phyloP scores from a whole-genome alignment of 37 sponge, comb jelly and placozoan genomes.

The Aphrocallistes beatrix region DNA sequence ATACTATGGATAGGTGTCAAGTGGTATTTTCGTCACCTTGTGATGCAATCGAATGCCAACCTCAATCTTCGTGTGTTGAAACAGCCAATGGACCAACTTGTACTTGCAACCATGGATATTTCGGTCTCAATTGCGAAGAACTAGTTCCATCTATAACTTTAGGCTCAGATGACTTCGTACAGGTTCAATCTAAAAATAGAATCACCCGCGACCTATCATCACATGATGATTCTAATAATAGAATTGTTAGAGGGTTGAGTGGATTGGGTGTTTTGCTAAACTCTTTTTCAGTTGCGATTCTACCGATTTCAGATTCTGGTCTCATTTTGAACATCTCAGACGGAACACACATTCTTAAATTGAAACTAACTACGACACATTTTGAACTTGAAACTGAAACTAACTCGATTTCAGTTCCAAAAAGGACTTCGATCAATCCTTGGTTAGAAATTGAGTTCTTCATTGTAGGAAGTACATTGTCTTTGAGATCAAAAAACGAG shows the following conservation, averaged over 20 bases:
- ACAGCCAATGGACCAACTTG: neutral
- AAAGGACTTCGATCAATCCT: neutral
- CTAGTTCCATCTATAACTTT: neutral
- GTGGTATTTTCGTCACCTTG: neutral
- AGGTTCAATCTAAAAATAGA: constrained; percentile 6
- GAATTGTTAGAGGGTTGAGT: neutral
- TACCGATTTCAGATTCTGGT: neutral
- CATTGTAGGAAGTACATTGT: neutral
- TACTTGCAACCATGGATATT: constrained; percentile 8
- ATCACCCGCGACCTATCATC: neutral
- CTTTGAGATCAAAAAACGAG: neutral
- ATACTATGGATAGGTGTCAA: neutral
- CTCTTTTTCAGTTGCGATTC: neutral
- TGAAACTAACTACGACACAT: neutral
- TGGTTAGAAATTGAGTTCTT: neutral
- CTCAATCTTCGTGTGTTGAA: neutral
- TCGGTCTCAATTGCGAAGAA: neutral
- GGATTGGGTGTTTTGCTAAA: neutral
- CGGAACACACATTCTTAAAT: neutral
- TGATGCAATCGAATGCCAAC: neutral
- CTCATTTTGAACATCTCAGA: neutral
- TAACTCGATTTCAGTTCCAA: neutral
- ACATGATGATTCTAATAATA: neutral
- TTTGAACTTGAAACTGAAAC: neutral
- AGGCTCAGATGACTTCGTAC: neutral